Evolutionary conservation across 2,797 vertebrate species (phyloP).

Genomic region (Sebastes steindachneri): DNA sequence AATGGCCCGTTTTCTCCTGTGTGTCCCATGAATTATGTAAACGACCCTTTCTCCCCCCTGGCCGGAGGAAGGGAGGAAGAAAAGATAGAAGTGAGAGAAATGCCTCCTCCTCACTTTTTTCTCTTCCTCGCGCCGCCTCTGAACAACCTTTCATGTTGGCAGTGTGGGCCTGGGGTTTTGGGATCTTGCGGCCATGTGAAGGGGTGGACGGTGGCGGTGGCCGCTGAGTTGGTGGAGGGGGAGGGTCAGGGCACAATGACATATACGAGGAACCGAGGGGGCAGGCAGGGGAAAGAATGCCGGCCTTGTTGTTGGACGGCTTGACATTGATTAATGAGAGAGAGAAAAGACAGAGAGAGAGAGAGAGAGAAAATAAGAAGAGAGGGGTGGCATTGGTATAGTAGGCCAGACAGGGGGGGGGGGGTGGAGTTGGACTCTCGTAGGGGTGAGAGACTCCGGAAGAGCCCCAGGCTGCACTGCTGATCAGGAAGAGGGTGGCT

Average conservation of each 20-base stretch:
- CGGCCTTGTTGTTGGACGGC: constrained; percentile 93
- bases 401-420: constrained; percentile 54
- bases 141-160: constrained; percentile 90
- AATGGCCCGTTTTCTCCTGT: constrained; percentile 88
- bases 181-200: constrained; percentile 91
- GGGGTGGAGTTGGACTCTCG: constrained; percentile 42
- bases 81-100: constrained; percentile 77
- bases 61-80: constrained; percentile 81
- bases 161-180: constrained; percentile 74
- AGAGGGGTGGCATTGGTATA: constrained; percentile 73
- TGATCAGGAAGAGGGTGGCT: constrained; percentile 66
- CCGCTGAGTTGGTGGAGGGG: constrained; percentile 63
- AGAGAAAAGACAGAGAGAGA: constrained; percentile 72
- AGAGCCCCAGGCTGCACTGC: constrained; percentile 66
- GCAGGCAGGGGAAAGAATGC: constrained; percentile 90
- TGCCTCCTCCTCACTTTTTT: constrained; percentile 83
- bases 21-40: constrained; percentile 95
- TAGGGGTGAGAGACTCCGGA: constrained; percentile 69
- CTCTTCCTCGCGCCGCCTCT: constrained; percentile 73
- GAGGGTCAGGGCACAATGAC: constrained; percentile 89
- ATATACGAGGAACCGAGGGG: constrained; percentile 89
- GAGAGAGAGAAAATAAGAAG: constrained; percentile 72
- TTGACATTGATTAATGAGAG: constrained; percentile 99
- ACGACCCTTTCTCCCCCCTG: constrained; percentile 68
- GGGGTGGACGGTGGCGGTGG: constrained; percentile 82